phyloP scores from a whole-genome alignment of 2,113 vertebrate species.

The Coptodon bakossiorum region DNA sequence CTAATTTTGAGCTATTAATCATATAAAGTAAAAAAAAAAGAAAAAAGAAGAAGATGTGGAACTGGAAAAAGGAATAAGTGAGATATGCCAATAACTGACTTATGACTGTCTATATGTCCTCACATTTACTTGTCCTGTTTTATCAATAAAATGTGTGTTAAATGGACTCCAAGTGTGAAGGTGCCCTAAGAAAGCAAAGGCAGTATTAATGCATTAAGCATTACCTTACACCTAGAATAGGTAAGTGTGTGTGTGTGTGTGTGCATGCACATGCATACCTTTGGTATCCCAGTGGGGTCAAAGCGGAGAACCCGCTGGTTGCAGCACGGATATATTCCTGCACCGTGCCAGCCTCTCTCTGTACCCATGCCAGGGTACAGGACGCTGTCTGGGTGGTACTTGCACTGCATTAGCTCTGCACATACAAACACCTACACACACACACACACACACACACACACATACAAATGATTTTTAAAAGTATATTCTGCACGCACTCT shows the following conservation, averaged over 20 bases:
- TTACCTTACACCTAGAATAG: neutral
- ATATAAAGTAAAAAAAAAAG: neutral
- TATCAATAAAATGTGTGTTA: neutral
- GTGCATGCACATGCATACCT: constrained; percentile 66
- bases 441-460: neutral
- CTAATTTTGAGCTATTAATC: neutral
- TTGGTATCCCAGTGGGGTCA: constrained; percentile 85
- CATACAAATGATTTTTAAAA: neutral
- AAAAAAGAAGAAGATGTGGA: neutral
- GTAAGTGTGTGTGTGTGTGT: neutral
- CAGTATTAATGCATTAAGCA: neutral
- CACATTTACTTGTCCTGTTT: neutral
- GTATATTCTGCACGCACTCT: neutral
- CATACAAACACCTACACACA: constrained; percentile 94
- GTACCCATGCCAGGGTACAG: constrained; percentile 75
- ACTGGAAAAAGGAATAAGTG: neutral
- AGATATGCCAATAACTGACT: neutral
- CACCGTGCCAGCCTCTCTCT: constrained; percentile 74
- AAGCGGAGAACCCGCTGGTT: constrained; percentile 92
- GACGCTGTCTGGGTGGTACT: constrained; percentile 85
- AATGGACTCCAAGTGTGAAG: neutral
- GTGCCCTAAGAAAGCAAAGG: neutral
- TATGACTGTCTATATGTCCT: neutral
- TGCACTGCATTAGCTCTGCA: constrained; percentile 87
- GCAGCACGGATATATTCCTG: constrained; percentile 92